Conservation (phyloP, 1,140 invertebrate species). For the Helicoverpa zea region DNA sequence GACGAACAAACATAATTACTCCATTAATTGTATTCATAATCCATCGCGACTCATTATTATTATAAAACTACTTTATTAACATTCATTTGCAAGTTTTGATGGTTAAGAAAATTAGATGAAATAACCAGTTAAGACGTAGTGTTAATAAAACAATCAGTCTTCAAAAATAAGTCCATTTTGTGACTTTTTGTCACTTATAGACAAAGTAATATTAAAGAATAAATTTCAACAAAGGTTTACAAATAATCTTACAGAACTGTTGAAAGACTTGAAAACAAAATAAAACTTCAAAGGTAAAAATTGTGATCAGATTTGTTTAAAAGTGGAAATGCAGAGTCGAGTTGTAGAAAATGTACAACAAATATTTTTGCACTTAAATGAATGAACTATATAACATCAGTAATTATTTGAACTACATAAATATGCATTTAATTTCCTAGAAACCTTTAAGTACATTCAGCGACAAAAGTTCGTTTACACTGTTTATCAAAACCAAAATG, state of each 20-base stretch:
- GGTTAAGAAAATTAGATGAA: neutral
- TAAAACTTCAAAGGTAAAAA: neutral
- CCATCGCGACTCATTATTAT: constrained; percentile 60
- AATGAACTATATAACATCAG: no score
- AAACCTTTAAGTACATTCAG: no score
- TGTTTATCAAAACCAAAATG: no score
- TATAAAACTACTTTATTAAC: constrained; percentile 26
- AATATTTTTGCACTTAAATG: no score
- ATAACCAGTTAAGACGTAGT: neutral
- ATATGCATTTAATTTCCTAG: no score
- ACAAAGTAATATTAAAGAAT: neutral
- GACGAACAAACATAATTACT: constrained; percentile 7
- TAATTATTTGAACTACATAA: no score
- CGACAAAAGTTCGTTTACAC: no score
- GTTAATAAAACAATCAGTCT: constrained; percentile 51
- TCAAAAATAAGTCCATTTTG: constrained; percentile 12
- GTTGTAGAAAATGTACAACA: no score
- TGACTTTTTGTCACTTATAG: neutral
- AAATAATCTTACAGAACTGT: neutral
- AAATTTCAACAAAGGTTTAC: neutral
- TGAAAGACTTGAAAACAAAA: neutral
- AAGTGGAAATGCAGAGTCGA: no score
- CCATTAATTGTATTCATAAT: constrained; percentile 58
- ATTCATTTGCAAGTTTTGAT: neutral
- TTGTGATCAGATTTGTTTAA: neutral